phyloP scores from a whole-genome alignment of 1,140 invertebrate genomes.

The Drosophila nebulosa region DNA sequence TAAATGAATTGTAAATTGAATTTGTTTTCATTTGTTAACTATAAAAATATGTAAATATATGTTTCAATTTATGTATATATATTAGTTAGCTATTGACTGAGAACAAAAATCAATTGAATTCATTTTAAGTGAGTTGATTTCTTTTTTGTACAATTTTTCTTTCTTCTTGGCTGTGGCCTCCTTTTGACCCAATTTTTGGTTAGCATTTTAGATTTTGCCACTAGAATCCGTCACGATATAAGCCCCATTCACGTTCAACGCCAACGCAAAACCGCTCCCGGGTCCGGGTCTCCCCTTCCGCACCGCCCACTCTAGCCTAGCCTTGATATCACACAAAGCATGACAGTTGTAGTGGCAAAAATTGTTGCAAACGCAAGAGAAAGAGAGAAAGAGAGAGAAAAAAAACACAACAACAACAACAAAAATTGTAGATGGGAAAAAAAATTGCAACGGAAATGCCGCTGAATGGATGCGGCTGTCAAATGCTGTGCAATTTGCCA shows the following conservation, averaged over 20 bases:
- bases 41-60: no score
- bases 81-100: no score
- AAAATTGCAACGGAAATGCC: slow-evolving; percentile 47
- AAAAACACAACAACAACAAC: slow-evolving; percentile 11
- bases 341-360: slow-evolving; percentile 3
- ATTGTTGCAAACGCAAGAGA: neutral
- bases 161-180: no score
- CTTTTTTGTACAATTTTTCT: neutral
- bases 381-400: neutral
- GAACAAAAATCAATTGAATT: neutral
- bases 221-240: neutral
- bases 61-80: no score
- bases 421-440: neutral
- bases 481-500: slow-evolving; percentile 71
- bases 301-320: neutral
- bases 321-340: neutral
- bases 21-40: neutral
- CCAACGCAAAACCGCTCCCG: no score
- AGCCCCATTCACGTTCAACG: neutral
- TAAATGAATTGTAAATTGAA: no score
- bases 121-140: neutral
- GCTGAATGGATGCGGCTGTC: slow-evolving; percentile 70
- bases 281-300: no score
- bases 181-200: neutral
- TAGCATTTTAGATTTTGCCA: neutral